Evolutionary conservation across 1,140 invertebrate genomes (phyloP), one percentile per base, ranked within the genome.

Genomic region (Solenopsis invicta): DNA sequence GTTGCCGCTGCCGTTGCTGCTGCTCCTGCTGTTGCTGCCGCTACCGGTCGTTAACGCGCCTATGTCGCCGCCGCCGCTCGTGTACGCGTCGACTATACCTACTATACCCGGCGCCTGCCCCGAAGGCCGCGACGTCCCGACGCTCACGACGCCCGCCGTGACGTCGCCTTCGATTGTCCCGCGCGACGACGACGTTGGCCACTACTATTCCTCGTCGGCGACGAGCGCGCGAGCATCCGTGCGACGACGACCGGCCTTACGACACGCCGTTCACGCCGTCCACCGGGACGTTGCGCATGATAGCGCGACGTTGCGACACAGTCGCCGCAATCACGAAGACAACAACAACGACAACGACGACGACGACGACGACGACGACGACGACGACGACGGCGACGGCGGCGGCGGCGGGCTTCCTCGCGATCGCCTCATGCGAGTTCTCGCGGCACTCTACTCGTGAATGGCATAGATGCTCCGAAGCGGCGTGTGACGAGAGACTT

Each of bases 81-180:
- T n/a, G 66, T 48, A 77, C 62, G 76, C 81, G 87, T 89, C 75
- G 81, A 89, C 90, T 88, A 90, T 85, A n/a, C n/a, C n/a, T 84
- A 91, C 86, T 84, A 92, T 92, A 87, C 92, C 91, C 94, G 93
- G 92, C 92, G 92, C 92, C 92, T 89, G 91, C 89, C 87, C 86
- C 88, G 94, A 91, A 87, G 93, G 92, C 92, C 93, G 93, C 94
- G 94, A 95, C 94, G 95, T 94, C 91, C 94, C 94, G 94, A 94
- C 93, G 93, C 94, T 94, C 93, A 92, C 95, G 91, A 95, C 94
- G 92, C 94, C 94, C 94, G 94, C 95, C 94, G 95, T 95, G 94
- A 95, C 94, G 93, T 93, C 92, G 91, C 91, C 41, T 87, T 85
- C 67, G 74, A 59, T 87, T 77, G 54, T 69, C 18, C 67, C 24